Evolutionary conservation across 2,888 invertebrate species (phyloP).

Genomic region (Leucophenga maculata): DNA sequence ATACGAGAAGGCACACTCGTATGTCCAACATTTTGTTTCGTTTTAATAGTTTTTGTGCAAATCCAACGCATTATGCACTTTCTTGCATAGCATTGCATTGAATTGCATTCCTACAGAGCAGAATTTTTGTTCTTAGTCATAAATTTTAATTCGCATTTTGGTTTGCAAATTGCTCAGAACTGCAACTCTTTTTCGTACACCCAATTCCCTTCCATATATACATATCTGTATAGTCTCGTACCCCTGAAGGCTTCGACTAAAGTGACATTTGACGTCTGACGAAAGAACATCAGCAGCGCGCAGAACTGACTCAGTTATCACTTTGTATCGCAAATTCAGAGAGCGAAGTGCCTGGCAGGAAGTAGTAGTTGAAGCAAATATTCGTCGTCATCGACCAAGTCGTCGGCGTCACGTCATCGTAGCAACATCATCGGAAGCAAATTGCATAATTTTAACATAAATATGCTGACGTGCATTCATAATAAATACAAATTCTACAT

Average conservation of each 20-base stretch:
- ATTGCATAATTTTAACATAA: constrained; percentile 66
- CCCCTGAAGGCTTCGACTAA: not conserved
- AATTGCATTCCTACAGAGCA: constrained; percentile 4
- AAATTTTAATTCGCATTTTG: constrained; percentile 66
- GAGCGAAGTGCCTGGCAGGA: too few species aligned
- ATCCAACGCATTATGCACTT: constrained; percentile 17
- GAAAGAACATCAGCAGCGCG: constrained; percentile 12
- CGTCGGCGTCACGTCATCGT: not conserved
- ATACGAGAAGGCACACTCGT: too few species aligned
- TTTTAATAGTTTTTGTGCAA: not conserved
- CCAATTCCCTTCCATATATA: constrained; percentile 12
- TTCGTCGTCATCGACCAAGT: not conserved
- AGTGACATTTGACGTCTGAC: constrained; percentile 41
- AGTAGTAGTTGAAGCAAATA: not conserved
- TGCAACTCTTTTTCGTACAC: constrained; percentile 40
- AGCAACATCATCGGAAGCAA: constrained; percentile 53
- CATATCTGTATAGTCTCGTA: not conserved
- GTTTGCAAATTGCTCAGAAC: constrained; percentile 62
- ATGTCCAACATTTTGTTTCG: not conserved
- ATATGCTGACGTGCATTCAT: constrained; percentile 66
- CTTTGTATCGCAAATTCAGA: not conserved
- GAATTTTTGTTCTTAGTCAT: constrained; percentile 45
- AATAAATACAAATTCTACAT: constrained; percentile 47
- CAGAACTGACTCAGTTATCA: constrained; percentile 12
- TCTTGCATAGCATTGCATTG: not conserved